Percentiles rank a stretch among this genome's conserved stretches.
These are phyloP conservation scores for Drosophila neocordata DNA, from an alignment of 1,140 invertebrate species.

Conservation along the genomic window DNA sequence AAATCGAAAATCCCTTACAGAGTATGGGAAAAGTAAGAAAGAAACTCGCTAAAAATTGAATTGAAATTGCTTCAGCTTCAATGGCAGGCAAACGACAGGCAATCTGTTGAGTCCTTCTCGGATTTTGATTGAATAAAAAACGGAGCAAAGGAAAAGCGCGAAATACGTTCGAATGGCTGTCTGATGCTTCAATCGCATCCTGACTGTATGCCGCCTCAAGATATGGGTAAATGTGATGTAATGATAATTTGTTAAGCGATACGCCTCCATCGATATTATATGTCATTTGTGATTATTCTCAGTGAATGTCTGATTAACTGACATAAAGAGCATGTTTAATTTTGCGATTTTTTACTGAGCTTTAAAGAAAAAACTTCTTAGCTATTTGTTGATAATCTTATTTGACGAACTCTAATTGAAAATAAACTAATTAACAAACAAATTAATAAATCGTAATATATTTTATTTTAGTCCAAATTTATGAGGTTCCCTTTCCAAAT, in stretches of 20 bases:
- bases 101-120: conserved; percentile 69
- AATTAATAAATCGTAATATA: conserved; percentile 30
- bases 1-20: conserved; percentile 66
- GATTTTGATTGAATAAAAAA: conserved; percentile 64
- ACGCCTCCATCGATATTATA: conserved; percentile 47
- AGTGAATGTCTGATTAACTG: conserved; percentile 10
- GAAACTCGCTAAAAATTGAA: conserved; percentile 70
- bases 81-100: conserved; percentile 75
- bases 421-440: conserved; percentile 14
- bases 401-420: not conserved
- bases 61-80: conserved; percentile 77
- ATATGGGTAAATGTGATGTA: conserved; percentile 39
- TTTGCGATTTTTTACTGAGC: not conserved
- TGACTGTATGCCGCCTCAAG: conserved; percentile 28
- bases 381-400: not conserved
- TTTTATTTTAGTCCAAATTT: not conserved
- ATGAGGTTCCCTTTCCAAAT: not conserved
- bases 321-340: not conserved
- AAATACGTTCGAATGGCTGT: conserved; percentile 55
- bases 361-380: not conserved
- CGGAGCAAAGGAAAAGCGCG: conserved; percentile 54
- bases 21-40: conserved; percentile 19
- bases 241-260: conserved; percentile 59
- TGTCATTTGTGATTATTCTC: conserved; percentile 37
- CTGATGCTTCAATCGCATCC: conserved; percentile 22